Percentiles rank a stretch among this genome's conserved stretches.
phyloP scores from a whole-genome alignment of 1,140 invertebrate genomes.

The Lysiphlebus fabarum region DNA sequence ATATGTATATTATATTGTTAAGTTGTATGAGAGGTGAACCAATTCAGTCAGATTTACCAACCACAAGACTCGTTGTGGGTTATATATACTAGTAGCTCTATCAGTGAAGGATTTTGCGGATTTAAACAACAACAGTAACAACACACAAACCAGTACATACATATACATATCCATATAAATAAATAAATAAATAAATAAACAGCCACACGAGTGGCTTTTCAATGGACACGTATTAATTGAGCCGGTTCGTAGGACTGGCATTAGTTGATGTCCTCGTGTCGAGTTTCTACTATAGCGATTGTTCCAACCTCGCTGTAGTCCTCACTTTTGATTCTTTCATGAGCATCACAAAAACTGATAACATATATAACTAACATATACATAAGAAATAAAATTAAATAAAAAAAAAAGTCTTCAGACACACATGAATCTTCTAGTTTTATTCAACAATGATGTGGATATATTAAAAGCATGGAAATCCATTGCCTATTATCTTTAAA shows the following conservation, averaged over 20 bases:
- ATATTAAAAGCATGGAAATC: not conserved
- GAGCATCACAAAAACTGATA: no score
- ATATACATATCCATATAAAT: no score
- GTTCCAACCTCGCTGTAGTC: slow-evolving; percentile 26
- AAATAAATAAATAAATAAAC: no score
- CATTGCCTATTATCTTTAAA: slow-evolving; percentile 1
- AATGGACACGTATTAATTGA: slow-evolving; percentile 52
- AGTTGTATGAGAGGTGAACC: slow-evolving; percentile 15
- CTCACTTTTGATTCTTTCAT: slow-evolving; percentile 6
- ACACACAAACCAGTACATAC: no score
- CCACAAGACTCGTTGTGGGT: slow-evolving; percentile 14
- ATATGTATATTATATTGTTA: slow-evolving; percentile 11
- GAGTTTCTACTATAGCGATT: slow-evolving; percentile 47
- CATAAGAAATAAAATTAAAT: not conserved
- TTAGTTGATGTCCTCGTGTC: slow-evolving; percentile 49
- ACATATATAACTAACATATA: not conserved
- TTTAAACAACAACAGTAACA: no score
- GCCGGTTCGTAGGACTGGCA: slow-evolving; percentile 41
- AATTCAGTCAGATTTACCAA: not conserved
- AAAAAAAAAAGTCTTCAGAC: no score
- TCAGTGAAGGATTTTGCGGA: no score
- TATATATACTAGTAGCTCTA: not conserved
- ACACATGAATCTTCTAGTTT: no score
- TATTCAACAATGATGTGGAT: no score
- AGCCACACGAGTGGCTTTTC: slow-evolving; percentile 31